Evolutionary conservation across 1,140 invertebrate genomes (phyloP).

Genomic region (Protaetia brevitarsis): DNA sequence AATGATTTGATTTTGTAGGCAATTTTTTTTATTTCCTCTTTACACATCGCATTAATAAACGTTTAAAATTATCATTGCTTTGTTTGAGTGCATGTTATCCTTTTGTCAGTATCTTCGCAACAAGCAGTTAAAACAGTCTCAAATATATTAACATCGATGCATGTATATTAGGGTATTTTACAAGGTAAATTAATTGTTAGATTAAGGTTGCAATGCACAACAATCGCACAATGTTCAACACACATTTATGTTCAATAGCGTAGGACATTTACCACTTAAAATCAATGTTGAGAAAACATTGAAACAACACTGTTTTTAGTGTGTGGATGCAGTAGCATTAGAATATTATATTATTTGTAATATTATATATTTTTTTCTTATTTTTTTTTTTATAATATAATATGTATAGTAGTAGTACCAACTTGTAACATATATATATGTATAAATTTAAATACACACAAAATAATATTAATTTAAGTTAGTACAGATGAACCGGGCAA

Average conservation of each 20-base stretch:
- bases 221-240: constrained; percentile 39
- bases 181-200: constrained; percentile 21
- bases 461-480: too few species aligned
- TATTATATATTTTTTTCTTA: constrained; percentile 46
- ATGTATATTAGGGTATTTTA: constrained; percentile 20
- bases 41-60: constrained; percentile 44
- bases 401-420: neutral
- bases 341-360: too few species aligned
- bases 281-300: too few species aligned
- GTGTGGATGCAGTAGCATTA: too few species aligned
- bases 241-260: too few species aligned
- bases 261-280: too few species aligned
- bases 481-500: constrained; percentile 24
- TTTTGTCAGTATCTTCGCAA: constrained; percentile 17
- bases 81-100: constrained; percentile 3
- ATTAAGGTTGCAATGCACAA: constrained; percentile 44
- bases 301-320: too few species aligned
- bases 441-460: neutral
- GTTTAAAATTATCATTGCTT: neutral
- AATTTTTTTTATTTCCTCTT: constrained; percentile 43
- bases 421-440: neutral
- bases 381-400: neutral
- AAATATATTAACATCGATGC: constrained; percentile 14
- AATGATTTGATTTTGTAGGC: constrained; percentile 38
- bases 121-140: constrained; percentile 20